Evolutionary conservation across 2,113 vertebrate genomes (phyloP).

Genomic region (Cyprinus carpio): DNA sequence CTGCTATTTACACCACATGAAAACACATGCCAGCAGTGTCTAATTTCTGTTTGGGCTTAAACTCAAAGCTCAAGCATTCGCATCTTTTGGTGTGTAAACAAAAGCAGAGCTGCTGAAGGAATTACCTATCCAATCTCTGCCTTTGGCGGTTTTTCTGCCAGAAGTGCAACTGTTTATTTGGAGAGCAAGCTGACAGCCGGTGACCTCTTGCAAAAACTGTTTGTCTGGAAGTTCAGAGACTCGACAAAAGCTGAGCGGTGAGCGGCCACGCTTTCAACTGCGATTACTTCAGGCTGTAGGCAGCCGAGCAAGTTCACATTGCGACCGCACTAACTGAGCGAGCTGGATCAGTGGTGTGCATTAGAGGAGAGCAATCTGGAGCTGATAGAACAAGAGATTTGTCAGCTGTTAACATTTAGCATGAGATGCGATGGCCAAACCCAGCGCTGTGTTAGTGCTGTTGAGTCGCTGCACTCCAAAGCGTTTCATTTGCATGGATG

Average conservation of each 20-base stretch:
- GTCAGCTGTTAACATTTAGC: conserved; percentile 71
- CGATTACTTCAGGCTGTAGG: conserved; percentile 56
- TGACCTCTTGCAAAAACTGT: conserved; percentile 55
- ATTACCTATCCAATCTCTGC: background rate
- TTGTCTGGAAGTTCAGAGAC: conserved; percentile 51
- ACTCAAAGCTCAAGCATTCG: background rate
- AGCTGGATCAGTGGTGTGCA: conserved; percentile 43
- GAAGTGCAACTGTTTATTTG: conserved; percentile 34
- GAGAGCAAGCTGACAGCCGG: conserved; percentile 34
- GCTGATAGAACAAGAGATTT: conserved; percentile 60
- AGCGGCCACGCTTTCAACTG: conserved; percentile 41
- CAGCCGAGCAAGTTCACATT: conserved; percentile 45
- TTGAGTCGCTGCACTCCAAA: conserved; percentile 51
- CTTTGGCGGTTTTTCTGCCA: background rate
- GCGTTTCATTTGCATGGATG: conserved; percentile 59
- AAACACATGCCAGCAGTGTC: background rate
- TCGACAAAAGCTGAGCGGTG: conserved; percentile 54
- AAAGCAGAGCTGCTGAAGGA: background rate
- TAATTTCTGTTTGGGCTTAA: conserved; percentile 12
- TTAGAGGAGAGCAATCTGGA: conserved; percentile 36
- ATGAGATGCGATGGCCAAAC: conserved; percentile 51
- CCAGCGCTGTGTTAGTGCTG: conserved; percentile 59
- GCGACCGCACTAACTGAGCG: conserved; percentile 44
- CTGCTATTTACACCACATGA: background rate
- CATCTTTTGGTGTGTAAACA: background rate